Evolutionary conservation across 2,113 vertebrate species (phyloP).

Genomic region (Eulemur macaco): DNA sequence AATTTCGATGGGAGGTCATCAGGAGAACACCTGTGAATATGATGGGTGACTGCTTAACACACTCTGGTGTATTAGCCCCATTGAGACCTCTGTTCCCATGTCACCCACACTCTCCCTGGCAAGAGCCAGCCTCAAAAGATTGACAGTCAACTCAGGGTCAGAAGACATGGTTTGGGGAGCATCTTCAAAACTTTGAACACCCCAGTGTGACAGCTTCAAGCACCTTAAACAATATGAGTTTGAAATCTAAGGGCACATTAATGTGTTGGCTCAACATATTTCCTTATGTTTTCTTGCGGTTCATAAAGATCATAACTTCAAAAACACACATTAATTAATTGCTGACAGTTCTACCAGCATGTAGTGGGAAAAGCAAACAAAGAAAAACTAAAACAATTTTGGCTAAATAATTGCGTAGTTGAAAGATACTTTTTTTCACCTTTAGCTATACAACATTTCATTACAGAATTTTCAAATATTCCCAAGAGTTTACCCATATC

Average conservation of each 20-base stretch:
- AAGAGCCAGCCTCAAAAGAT: not conserved
- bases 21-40: rapidly evolving
- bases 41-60: not conserved
- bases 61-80: rapidly evolving
- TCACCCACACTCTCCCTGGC: not conserved
- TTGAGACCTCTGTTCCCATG: not conserved
- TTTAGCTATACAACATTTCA: conserved; percentile 38
- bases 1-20: not conserved
- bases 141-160: not conserved
- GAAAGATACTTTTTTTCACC: conserved; percentile 31
- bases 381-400: conserved; percentile 43
- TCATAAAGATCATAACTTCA: conserved; percentile 28
- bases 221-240: not conserved
- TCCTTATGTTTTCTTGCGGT: not conserved
- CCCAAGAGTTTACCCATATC: not conserved
- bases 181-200: not conserved
- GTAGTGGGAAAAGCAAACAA: conserved; percentile 7
- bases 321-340: conserved; percentile 61
- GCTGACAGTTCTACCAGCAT: conserved; percentile 34
- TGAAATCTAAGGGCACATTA: not conserved
- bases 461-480: conserved; percentile 46
- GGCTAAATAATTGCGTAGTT: conserved; percentile 12
- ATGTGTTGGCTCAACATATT: not conserved
- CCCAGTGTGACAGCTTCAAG: not conserved
- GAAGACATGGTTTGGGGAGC: not conserved